Evolutionary conservation across 2,888 invertebrate genomes (phyloP), one percentile per base, ranked within the genome.

Genomic region (Dicranocentrus wangi): DNA sequence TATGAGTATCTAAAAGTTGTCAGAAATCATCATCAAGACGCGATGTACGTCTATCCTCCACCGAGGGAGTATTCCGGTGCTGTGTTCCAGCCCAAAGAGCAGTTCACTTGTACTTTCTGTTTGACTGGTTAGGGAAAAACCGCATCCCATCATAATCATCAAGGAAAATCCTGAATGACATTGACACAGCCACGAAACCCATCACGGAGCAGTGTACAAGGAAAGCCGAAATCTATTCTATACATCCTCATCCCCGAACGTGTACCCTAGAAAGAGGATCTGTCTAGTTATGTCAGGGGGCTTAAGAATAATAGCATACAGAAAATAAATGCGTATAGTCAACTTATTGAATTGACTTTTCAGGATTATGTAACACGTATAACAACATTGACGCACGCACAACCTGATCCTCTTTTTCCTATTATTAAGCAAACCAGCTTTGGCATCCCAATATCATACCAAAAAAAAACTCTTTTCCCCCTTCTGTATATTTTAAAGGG

Each of bases 91-190:
- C 19, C n/a, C 51, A 51, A 5, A 47, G 8, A 5, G 2, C 13
- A 47, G 51, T 19, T 51, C 51, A 55, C 55, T 55, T 25, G 10
- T 8, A 55, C 13, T 55, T 55, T 51, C 51, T 51, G 17, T 51
- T 51, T 51, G 51, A 8, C 19, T 25, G 55, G 55, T 66, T 68
- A 39, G 76, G 76, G 76, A 76, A 47, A 76, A 76, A 76, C 76
- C 76, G 68, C 76, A 76, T 76, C 76, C 76, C 76, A 68, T 76
- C 76, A 76, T 76, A 76, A 76, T 76, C 76, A 76, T 76, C 76
- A 76, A 76, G 68, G 76, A 76, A 76, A 76, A 76, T 76, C 76
- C 76, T 68, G 76, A 76, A 76, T 68, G 76, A 76, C 76, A 76
- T 76, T 76, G 76, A 76, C 76, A 76, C 76, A 55, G 68, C 76